These are phyloP conservation scores for Phaenicophaeus curvirostris DNA, from an alignment of 2,797 vertebrate species.

Conservation along the genomic window DNA sequence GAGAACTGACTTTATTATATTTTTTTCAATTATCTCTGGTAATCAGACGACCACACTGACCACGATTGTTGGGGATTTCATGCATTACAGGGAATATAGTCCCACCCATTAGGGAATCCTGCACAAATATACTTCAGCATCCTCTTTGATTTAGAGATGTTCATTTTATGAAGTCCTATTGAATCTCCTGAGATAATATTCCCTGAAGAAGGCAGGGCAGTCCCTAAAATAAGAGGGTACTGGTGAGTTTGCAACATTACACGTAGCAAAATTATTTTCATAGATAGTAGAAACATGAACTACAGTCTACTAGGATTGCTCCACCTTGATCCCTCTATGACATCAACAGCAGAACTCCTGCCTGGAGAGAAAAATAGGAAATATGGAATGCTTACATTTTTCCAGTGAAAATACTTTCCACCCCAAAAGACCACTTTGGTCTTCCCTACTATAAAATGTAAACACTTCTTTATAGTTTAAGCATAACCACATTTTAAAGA, in stretches of 20 bases:
- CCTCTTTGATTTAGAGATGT: neutral
- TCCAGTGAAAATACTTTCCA: conserved; percentile 38
- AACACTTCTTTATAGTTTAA: conserved; percentile 39
- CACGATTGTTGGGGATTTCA: conserved; percentile 2
- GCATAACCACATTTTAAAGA: conserved; percentile 46
- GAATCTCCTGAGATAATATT: neutral
- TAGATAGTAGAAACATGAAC: neutral
- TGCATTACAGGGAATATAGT: neutral
- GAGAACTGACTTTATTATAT: neutral
- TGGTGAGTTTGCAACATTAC: neutral
- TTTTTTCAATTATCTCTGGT: neutral
- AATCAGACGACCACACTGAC: neutral
- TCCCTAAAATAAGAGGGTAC: neutral
- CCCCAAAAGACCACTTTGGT: conserved; percentile 50
- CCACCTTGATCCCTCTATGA: neutral
- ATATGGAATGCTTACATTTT: conserved; percentile 25
- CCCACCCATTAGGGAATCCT: neutral
- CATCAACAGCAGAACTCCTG: conserved; percentile 11
- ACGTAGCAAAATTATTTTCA: neutral
- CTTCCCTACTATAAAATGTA: conserved; percentile 49
- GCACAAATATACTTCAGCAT: neutral
- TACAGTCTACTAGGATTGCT: neutral
- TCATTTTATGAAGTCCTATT: neutral
- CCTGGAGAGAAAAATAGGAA: conserved; percentile 34
- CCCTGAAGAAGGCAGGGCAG: neutral